phyloP scores from a whole-genome alignment of 2,888 invertebrate genomes.

The Mechanitis messenoides region DNA sequence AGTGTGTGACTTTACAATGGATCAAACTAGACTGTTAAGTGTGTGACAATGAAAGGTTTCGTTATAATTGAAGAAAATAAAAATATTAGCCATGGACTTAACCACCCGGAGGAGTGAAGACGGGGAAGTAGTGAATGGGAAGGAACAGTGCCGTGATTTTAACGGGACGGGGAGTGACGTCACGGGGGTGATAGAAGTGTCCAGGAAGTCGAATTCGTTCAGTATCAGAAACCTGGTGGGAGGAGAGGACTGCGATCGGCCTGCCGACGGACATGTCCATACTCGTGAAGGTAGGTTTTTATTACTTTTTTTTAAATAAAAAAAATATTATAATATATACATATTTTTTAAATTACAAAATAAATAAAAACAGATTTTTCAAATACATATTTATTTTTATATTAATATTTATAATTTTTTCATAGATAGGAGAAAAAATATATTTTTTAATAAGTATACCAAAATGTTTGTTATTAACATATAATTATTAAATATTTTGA shows the following conservation, averaged over 20 bases:
- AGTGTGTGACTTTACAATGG: slow-evolving; percentile 30
- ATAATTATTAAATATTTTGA: too few species aligned
- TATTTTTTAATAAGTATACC: too few species aligned
- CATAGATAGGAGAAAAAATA: too few species aligned
- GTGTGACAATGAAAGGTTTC: slow-evolving; percentile 32
- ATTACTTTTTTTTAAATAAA: slow-evolving; percentile 4
- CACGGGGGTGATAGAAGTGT: slow-evolving; percentile 49
- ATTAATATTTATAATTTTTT: too few species aligned
- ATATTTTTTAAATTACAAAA: too few species aligned
- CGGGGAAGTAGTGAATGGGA: slow-evolving; percentile 43
- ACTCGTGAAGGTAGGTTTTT: slow-evolving; percentile 54
- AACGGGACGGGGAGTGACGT: slow-evolving; percentile 59
- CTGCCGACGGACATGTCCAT: slow-evolving; percentile 52
- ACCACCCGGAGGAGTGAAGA: slow-evolving; percentile 65
- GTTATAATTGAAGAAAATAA: slow-evolving; percentile 30
- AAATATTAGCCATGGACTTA: slow-evolving; percentile 64
- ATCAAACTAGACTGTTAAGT: slow-evolving; percentile 22
- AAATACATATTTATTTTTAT: too few species aligned
- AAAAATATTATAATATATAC: background rate
- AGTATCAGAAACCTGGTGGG: slow-evolving; percentile 67
- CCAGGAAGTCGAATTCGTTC: slow-evolving; percentile 61
- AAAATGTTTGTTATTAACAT: too few species aligned
- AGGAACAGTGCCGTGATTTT: slow-evolving; percentile 53
- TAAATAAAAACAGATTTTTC: too few species aligned
- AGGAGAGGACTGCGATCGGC: slow-evolving; percentile 52